Conservation (phyloP, 2,797 vertebrate species). For the Neosilurus mollespiculum region DNA sequence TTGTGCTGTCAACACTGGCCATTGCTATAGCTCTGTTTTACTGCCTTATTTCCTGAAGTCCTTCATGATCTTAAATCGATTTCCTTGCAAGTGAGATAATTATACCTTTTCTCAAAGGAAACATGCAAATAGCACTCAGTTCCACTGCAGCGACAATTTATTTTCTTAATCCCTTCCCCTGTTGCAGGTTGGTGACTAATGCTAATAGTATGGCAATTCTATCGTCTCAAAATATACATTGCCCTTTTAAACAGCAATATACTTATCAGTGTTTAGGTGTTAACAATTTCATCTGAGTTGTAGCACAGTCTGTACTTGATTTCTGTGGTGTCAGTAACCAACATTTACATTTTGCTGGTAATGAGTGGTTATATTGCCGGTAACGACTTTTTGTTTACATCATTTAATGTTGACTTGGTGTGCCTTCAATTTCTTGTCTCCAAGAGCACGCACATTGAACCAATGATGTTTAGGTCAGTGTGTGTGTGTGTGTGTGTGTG, state of each 20-base stretch:
- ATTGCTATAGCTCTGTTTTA: conserved; percentile 33
- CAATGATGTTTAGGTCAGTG: conserved; percentile 21
- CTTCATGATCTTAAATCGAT: conserved; percentile 65
- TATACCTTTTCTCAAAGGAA: conserved; percentile 62
- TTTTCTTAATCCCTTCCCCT: conserved; percentile 58
- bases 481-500: conserved; percentile 6
- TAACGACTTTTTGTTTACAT: conserved; percentile 52
- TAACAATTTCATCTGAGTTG: conserved; percentile 11
- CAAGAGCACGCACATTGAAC: conserved; percentile 23
- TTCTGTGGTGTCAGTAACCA: conserved; percentile 47
- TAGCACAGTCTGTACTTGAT: conserved; percentile 32
- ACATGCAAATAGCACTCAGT: conserved; percentile 62
- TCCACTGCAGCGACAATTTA: conserved; percentile 51
- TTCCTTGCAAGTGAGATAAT: conserved; percentile 68
- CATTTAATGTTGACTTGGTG: conserved; percentile 46
- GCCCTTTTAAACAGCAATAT: conserved; percentile 13
- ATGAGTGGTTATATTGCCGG: conserved; percentile 44
- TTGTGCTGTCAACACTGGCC: conserved; percentile 39
- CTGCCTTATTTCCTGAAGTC: conserved; percentile 54
- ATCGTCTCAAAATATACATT: conserved; percentile 39
- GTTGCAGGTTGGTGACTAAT: conserved; percentile 48
- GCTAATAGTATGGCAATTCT: conserved; percentile 41
- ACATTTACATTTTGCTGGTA: conserved; percentile 50
- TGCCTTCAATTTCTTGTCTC: conserved; percentile 41
- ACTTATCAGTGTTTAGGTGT: neutral